These are phyloP conservation scores for Petaurus breviceps DNA, from an alignment of 2,113 vertebrate species.

Conservation along the genomic window DNA sequence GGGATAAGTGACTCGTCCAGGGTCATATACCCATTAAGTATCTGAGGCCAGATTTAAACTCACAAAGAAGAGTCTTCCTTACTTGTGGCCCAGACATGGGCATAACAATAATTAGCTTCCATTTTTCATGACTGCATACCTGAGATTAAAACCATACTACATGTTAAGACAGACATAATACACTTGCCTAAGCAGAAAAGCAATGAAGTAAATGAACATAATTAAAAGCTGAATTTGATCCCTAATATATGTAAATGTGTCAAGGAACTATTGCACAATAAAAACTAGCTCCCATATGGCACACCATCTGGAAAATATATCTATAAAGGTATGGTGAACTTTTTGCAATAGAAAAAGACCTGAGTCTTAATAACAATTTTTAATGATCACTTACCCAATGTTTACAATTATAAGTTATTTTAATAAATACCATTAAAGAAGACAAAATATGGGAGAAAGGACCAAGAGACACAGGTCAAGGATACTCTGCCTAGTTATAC, in stretches of 20 bases:
- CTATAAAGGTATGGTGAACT: slow-evolving; percentile 73
- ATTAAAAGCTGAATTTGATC: slow-evolving; percentile 69
- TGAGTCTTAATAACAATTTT: slow-evolving; percentile 69
- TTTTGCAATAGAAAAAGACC: slow-evolving; percentile 64
- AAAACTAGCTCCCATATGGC: slow-evolving; percentile 77
- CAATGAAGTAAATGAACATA: slow-evolving; percentile 43
- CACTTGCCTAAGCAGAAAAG: slow-evolving; percentile 48
- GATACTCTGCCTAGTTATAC: slow-evolving; percentile 11
- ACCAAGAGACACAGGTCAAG: slow-evolving; percentile 23
- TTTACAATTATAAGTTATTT: slow-evolving; percentile 72
- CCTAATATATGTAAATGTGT: slow-evolving; percentile 76
- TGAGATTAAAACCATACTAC: slow-evolving; percentile 53
- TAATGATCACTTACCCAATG: slow-evolving; percentile 71
- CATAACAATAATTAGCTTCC: neutral
- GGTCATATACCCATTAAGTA: neutral
- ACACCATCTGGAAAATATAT: slow-evolving; percentile 78
- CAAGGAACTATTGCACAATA: slow-evolving; percentile 74
- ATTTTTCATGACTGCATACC: neutral
- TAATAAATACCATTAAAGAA: slow-evolving; percentile 70
- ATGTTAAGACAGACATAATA: slow-evolving; percentile 46
- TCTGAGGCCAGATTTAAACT: neutral
- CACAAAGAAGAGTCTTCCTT: neutral
- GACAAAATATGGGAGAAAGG: neutral
- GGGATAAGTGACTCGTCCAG: neutral
- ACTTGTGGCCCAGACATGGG: neutral